Base-by-base conservation (phyloP, 2,797 vertebrate species). In the Stomatorhinus walkeri region DNA sequence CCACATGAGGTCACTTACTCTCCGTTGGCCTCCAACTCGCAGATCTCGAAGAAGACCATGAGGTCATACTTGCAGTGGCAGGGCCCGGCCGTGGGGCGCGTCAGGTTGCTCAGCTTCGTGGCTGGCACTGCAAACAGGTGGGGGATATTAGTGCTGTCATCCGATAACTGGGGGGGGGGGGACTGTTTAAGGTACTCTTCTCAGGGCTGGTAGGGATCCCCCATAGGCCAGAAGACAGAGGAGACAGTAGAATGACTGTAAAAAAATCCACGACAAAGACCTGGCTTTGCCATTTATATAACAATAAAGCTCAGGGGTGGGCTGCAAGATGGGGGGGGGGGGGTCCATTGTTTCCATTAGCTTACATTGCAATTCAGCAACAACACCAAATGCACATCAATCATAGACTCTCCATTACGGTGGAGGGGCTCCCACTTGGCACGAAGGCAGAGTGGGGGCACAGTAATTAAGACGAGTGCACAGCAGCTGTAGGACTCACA, bases 11-110 rank as follows among this genome's bases (percentile, higher is more conserved):
- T 88, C 61, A 97, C 98, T 97, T 91, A 99, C 98, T 99, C 98
- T 93, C 98, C 98, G 0, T 97, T 99, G 90, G 98, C 97, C 90
- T 99, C 98, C 93, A 99, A 97, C 93, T 99, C 98, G 4, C 98
- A 99, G 95, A 99, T 99, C 95, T 99, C 98, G 2, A 99, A 99
- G 94, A 98, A 97, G 5, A 99, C 97, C 96, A 99, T 97, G 90
- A 99, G 94, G 91, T 99, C 98, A 0, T 98, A 98, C 93, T 99
- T 99, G 96, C 97, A 97, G 93, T 98, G 98, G 93, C 98, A 98
- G 0, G 97, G 97, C 64, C 98, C 98, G 0, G 96, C 94, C 3
- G 96, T 96, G 46, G 97, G 97, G 22, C 97, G 96, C 0, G 96
- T 96, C 94, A 98, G 93, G 0, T 97, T 95, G 88, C 96, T 98